Conservation (phyloP, 2,888 invertebrate species). For the Caenorhabditis drosophilae region DNA sequence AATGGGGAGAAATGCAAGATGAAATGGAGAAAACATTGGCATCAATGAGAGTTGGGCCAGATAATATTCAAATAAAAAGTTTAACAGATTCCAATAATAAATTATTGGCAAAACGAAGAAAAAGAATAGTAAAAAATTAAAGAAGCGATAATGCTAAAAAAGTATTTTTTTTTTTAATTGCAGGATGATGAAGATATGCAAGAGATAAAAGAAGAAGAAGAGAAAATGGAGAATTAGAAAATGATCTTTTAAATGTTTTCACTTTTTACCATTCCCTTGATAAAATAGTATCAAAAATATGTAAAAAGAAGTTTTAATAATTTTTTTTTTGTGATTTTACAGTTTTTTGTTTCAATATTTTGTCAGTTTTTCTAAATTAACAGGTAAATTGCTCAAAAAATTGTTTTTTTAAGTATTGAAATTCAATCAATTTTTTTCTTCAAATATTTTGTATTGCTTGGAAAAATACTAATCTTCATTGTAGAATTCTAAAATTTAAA, state of each 20-base stretch:
- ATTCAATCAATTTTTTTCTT: too few species aligned
- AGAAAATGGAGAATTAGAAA: slow-evolving; percentile 13
- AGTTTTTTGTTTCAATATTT: background rate
- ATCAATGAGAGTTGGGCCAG: slow-evolving; percentile 97
- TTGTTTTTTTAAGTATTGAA: background rate
- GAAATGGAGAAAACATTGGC: slow-evolving; percentile 97
- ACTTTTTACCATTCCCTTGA: too few species aligned
- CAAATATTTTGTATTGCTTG: too few species aligned
- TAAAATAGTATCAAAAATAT: too few species aligned
- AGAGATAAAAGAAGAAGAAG: slow-evolving; percentile 26
- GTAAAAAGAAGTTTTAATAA: too few species aligned
- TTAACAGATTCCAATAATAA: slow-evolving; percentile 91
- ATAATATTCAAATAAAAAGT: slow-evolving; percentile 88
- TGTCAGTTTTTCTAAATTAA: background rate
- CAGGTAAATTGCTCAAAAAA: background rate
- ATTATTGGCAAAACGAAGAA: slow-evolving; percentile 74
- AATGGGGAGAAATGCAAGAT: slow-evolving; percentile 97
- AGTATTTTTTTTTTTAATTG: slow-evolving; percentile 4
- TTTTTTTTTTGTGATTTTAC: too few species aligned
- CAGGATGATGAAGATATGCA: slow-evolving; percentile 24
- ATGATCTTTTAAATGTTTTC: slow-evolving; percentile 6
- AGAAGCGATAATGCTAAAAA: background rate
- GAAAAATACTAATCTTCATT: too few species aligned
- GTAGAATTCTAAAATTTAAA: too few species aligned
- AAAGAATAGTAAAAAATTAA: slow-evolving; percentile 8